Evolutionary conservation across 2,797 vertebrate species (phyloP).

Genomic region (Sciurus carolinensis): DNA sequence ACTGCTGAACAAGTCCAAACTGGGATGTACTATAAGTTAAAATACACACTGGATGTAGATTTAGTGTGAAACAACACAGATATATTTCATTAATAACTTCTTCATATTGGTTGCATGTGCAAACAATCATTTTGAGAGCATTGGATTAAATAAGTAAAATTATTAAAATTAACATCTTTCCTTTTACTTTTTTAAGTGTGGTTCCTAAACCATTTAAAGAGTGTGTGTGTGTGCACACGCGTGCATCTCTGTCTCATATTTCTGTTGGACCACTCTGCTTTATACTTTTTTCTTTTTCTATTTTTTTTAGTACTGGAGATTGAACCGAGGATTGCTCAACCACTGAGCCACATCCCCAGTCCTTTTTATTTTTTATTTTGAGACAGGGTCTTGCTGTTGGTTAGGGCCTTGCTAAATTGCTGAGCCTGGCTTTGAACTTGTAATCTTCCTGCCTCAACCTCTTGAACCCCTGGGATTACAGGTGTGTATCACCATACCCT

Average conservation of each 20-base stretch:
- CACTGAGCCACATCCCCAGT: too few relatives aligned
- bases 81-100: background rate
- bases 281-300: background rate
- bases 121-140: background rate
- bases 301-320: too few relatives aligned
- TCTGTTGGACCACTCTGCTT: background rate
- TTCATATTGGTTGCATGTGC: background rate
- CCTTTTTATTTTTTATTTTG: too few relatives aligned
- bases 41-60: background rate
- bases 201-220: background rate
- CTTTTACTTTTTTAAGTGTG: background rate
- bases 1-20: background rate
- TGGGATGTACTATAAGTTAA: background rate
- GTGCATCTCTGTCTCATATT: too few relatives aligned
- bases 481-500: too few relatives aligned
- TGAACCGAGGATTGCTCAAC: too few relatives aligned
- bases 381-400: too few relatives aligned
- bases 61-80: background rate
- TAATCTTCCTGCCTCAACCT: too few relatives aligned
- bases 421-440: too few relatives aligned
- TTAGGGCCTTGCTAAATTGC: too few relatives aligned
- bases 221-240: too few relatives aligned
- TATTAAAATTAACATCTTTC: background rate
- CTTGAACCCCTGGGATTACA: too few relatives aligned
- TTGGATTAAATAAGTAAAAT: background rate